These are phyloP conservation scores for Heterotis niloticus DNA, from an alignment of 2,113 vertebrate species.

Conservation along the genomic window DNA sequence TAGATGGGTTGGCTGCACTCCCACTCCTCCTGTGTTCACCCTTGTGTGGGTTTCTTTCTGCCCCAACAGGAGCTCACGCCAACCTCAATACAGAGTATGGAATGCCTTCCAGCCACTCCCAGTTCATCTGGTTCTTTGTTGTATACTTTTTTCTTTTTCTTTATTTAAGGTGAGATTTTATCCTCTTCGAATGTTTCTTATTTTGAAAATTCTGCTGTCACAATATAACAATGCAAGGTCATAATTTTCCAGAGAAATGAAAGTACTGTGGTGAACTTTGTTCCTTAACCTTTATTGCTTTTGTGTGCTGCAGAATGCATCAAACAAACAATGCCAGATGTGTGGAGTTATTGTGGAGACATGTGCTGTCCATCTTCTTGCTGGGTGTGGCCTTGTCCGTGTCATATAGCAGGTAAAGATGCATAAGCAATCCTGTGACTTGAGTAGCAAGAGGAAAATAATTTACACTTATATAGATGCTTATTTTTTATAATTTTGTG, in stretches of 20 bases:
- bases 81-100: slow-evolving; percentile 84
- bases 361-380: slow-evolving; percentile 84
- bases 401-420: slow-evolving; percentile 90
- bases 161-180: slow-evolving; percentile 85
- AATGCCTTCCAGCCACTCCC: slow-evolving; percentile 96
- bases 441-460: neutral
- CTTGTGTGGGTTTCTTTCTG: slow-evolving; percentile 26
- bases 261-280: neutral
- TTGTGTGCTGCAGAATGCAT: slow-evolving; percentile 82
- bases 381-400: slow-evolving; percentile 83
- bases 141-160: slow-evolving; percentile 98
- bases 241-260: neutral
- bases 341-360: slow-evolving; percentile 95
- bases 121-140: slow-evolving; percentile 99
- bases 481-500: no score
- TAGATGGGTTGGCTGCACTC: no score
- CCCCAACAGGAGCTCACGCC: slow-evolving; percentile 72
- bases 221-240: neutral
- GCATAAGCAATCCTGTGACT: no score
- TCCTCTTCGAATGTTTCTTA: neutral
- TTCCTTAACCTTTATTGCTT: slow-evolving; percentile 21
- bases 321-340: slow-evolving; percentile 98
- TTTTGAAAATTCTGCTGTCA: neutral
- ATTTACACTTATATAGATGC: no score
- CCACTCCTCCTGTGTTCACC: neutral